Evolutionary conservation across 2,888 invertebrate genomes (phyloP), one percentile per base, ranked within the genome.

Genomic region (Lottia gigantea): DNA sequence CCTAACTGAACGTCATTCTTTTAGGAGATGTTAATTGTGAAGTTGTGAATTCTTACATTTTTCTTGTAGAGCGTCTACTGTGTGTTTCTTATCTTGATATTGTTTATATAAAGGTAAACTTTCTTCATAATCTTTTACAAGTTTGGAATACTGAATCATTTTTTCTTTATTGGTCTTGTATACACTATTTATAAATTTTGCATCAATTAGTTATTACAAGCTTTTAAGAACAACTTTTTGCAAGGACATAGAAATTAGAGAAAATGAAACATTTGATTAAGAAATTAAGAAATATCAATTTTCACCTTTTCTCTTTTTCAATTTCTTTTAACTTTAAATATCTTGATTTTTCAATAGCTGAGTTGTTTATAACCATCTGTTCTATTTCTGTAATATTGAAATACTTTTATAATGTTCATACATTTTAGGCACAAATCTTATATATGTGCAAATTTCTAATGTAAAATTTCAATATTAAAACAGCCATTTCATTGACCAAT

Each of bases 91-190:
- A 63, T 70, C 63, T 12, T 45, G 19, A 15, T 72, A 64, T 49
- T 69, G 55, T 49, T 67, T 40, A 3, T 69, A 46, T 8, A 68
- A n/a, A 26, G 71, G 69, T 12, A 49, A 64, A 4, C 46, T 23
- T 15, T 40, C 19, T 67, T 75, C 72, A 63, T 55, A 65, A 40
- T 68, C 63, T 8, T 31, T 23, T 31, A 72, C 72, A 40, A 40
- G 40, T 40, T 40, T 40, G 40, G 40, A 6, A 40, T 40, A 40
- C 40, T 40, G 40, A 40, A 40, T 45, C 69, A 75, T 71, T 64
- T 73, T 75, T 6, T n/a, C 40, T 40, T 12, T 62, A 64, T 73
- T 72, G 11, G 62, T 61, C 25, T 66, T 55, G 55, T 65, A 67
- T 26, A 65, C 45, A 23, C 73, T 73, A 63, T 8, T 8, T 6